phyloP scores from a whole-genome alignment of 2,797 vertebrate species.

The Rousettus madagascariensis region DNA sequence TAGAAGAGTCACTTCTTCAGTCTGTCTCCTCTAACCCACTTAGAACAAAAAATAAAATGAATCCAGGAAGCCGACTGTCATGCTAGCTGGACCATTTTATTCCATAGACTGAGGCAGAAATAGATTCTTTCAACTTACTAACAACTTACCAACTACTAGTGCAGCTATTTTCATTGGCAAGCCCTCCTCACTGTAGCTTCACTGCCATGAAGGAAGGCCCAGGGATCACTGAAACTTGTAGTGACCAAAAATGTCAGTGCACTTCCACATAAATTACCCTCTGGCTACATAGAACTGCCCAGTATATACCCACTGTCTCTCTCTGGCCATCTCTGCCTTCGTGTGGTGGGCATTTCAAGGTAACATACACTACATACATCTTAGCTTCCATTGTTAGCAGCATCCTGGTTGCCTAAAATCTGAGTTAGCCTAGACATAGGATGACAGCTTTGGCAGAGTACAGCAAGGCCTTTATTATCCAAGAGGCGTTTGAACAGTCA shows the following conservation, averaged over 20 bases:
- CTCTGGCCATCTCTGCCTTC: background rate
- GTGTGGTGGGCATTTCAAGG: background rate
- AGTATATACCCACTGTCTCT: background rate
- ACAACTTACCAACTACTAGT: background rate
- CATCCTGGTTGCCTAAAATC: background rate
- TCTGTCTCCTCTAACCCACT: background rate
- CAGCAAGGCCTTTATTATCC: background rate
- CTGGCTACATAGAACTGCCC: background rate
- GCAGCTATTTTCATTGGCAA: background rate
- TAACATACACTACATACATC: background rate
- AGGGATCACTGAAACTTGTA: background rate
- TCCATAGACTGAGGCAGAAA: background rate
- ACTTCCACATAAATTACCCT: background rate
- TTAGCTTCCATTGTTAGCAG: background rate
- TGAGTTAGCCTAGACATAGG: background rate
- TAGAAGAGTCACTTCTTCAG: background rate
- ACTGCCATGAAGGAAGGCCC: background rate
- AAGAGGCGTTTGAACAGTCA: background rate
- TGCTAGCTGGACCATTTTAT: background rate
- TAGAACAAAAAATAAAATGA: background rate
- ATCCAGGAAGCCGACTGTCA: background rate
- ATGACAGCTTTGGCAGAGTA: background rate
- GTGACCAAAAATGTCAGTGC: background rate
- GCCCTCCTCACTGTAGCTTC: background rate
- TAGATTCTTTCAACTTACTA: background rate